Base-by-base conservation (phyloP, 1,140 invertebrate genomes). In the Neodiprion pinetum region DNA sequence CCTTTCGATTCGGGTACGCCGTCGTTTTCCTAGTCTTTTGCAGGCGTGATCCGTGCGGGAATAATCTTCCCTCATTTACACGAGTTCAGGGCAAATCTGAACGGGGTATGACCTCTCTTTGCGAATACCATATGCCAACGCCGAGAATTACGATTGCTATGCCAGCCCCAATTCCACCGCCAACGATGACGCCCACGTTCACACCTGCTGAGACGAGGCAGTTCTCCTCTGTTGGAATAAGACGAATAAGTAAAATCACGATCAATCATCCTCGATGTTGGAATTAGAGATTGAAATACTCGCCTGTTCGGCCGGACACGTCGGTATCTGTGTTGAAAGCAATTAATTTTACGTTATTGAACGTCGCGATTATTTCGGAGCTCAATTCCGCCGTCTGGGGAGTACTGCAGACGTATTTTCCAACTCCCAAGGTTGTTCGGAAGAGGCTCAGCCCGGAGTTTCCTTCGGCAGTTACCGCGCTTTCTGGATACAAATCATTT, bases 261-360 rank as follows among this genome's bases (percentile, higher is more conserved):
- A 50, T 48, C 77, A 47, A 61, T 61, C n/a, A 61, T 61, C n/a
- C n/a, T 61, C 53, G 4, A 14, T 14, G 5, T 61, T 40, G 28
- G 23, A 53, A 11, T 47, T 28, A 5, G 28, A n/a, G 3, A 72
- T 61, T 12, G 7, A 40, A 72, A 53, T 72, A 61, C 68, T 74
- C 75, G 81, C 81, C 77, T 71, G 72, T 50, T 68, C 17, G 73
- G 4, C 48, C 10, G 0, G 74, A 14, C 3, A 72, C 12, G 9
- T 49, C 47, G 0, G 23, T 0, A 3, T 75, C 28, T 1, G 17
- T 49, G n/a, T 81, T 80, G 69, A 79, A 81, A 11, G 78, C 78
- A 10, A 80, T 80, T 23, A 83, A 50, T 9, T 71, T 47, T 8
- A 78, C 72, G 9, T 79, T 47, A 1, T 1, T 70, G 23, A 82